Evolutionary conservation across 2,888 invertebrate genomes (phyloP), one percentile per base, ranked within the genome.

Genomic region (Xanthorhoe designata): DNA sequence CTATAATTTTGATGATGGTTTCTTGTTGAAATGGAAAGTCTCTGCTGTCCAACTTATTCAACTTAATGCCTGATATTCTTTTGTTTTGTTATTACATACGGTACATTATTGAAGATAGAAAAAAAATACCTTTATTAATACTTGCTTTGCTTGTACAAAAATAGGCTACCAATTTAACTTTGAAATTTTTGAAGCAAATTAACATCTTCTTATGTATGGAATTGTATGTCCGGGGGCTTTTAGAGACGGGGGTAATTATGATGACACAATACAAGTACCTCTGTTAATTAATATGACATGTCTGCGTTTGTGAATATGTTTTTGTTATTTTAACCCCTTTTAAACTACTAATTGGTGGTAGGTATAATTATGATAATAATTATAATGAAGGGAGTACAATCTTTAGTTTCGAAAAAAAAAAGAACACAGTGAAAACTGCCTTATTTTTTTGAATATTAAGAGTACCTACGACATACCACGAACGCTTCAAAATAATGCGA

Each of bases 231-330:
- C 17, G 8, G 6, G n/a, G 7, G 13, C 17, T 15, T 17, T 32
- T 50, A 18, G 10, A 15, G 15, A 58, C 51, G 38, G 6, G 13
- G 49, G 18, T 52, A 64, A 64, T 59, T 59, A 64, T 55, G 17
- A 50, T 6, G 29, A 49, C 61, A 61, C 35, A 56, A 54, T 38
- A 59, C 42, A 38, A 45, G 32, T 15, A 38, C 32, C 8, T 49
- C 10, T 13, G 32, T 13, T 61, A 56, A 61, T 61, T 66, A 49
- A 59, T 19, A 50, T 50, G 35, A 50, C 58, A 58, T 24, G 18
- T 57, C 38, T 55, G 45, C 55, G 51, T 52, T 51, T 56, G 56
- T 61, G 65, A 35, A 65, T 49, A 38, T 49, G 13, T 32, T 47
- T 47, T 47, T 29, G 17, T n/a, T 51, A 47, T 29, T 18, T 55